Conservation (phyloP, 2,888 invertebrate species). For the Drosophila antonietae region DNA sequence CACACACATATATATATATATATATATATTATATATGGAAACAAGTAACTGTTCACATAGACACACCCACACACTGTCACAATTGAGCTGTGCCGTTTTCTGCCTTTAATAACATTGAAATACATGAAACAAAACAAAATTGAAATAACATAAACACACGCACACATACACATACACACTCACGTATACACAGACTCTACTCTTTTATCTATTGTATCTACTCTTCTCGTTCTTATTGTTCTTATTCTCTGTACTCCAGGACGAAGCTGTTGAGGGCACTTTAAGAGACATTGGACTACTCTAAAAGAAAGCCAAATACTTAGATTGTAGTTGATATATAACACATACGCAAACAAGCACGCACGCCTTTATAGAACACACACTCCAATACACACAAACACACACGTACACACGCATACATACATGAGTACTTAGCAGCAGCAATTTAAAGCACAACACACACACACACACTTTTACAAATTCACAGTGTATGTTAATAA, state of each 20-base stretch:
- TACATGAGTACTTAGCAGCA: slow-evolving; percentile 32
- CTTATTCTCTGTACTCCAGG: slow-evolving; percentile 87
- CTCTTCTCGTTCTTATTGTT: slow-evolving; percentile 79
- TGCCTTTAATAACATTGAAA: slow-evolving; percentile 37
- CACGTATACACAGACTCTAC: slow-evolving; percentile 20
- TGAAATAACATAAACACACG: slow-evolving; percentile 1
- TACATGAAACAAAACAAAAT: slow-evolving; percentile 15
- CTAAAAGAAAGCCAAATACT: slow-evolving; percentile 85
- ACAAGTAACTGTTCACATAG: slow-evolving; percentile 11
- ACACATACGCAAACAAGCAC: slow-evolving; percentile 51
- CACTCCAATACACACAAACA: slow-evolving; percentile 12
- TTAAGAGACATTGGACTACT: slow-evolving; percentile 97
- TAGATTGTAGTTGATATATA: slow-evolving; percentile 67
- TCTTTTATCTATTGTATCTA: slow-evolving; percentile 66
- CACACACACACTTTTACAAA: slow-evolving; percentile 9
- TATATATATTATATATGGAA: slow-evolving; percentile 2
- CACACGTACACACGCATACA: slow-evolving; percentile 31
- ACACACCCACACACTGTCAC: slow-evolving; percentile 3
- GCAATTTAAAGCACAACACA: slow-evolving; percentile 22
- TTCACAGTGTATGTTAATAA: slow-evolving; percentile 8
- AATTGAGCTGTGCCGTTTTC: slow-evolving; percentile 50
- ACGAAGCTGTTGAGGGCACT: slow-evolving; percentile 97
- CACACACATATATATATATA: slow-evolving; percentile 2
- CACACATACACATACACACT: neutral
- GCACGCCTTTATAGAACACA: slow-evolving; percentile 34